Evolutionary conservation across 2,797 vertebrate genomes (phyloP).

Genomic region (Semaprochilodus insignis): DNA sequence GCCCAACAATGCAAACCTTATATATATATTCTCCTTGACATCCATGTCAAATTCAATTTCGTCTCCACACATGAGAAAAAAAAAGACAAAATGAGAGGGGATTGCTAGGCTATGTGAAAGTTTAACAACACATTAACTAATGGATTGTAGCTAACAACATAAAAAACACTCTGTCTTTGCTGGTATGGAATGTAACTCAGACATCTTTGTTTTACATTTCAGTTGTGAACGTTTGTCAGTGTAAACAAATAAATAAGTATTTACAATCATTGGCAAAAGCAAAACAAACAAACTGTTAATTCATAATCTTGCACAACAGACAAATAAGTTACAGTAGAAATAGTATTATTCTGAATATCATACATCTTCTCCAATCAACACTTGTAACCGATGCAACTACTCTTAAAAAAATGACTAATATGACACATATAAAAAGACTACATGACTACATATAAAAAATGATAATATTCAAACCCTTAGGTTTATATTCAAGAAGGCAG

Average conservation of each 20-base stretch:
- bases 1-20: not conserved
- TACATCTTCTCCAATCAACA: conserved; percentile 75
- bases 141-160: not conserved
- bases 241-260: conserved; percentile 97
- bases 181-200: conserved; percentile 4
- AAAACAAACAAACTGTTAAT: conserved; percentile 62
- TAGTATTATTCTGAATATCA: conserved; percentile 84
- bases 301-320: conserved; percentile 66
- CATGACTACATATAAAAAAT: conserved; percentile 42
- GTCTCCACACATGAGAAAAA: not conserved
- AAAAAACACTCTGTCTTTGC: not conserved
- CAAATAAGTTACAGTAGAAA: conserved; percentile 89
- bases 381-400: conserved; percentile 56
- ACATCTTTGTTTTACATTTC: conserved; percentile 61
- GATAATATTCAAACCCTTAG: conserved; percentile 52
- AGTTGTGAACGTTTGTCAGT: conserved; percentile 75
- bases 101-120: not conserved
- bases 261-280: conserved; percentile 86
- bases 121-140: not conserved
- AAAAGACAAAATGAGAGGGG: not conserved
- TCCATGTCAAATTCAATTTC: conserved; percentile 23
- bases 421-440: conserved; percentile 55
- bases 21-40: conserved; percentile 19
- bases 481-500: conserved; percentile 56
- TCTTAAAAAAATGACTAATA: conserved; percentile 55